Base-by-base conservation (phyloP, 2,113 vertebrate species). In the Myodes glareolus region DNA sequence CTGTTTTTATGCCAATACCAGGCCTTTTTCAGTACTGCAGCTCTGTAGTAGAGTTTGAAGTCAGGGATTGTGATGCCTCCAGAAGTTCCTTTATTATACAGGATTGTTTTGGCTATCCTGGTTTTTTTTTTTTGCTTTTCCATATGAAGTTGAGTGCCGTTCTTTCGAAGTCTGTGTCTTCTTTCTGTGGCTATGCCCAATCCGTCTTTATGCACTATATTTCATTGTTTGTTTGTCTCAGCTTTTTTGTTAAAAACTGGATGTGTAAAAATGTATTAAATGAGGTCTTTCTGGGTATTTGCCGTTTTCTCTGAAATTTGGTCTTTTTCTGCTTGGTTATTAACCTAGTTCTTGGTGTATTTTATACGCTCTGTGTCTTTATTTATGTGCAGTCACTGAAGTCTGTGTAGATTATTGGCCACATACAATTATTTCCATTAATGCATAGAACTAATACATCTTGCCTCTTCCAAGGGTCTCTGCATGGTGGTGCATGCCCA, bases 221-320 rank as follows among this genome's bases (percentile, higher is more conserved):
- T 88, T 77, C 27, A 19, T 80, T 96, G 10, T 47, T 95, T 96
- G 73, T 23, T 19, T 73, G 55, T 78, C 52, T 68, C 8, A 85
- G 63, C 33, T 7, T 87, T 93, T 91, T 86, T 78, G 29, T 84
- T 94, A 47, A 90, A 90, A 92, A 90, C 42, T 76, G 67, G 55
- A 61, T 5, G 55, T 65, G 90, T 92, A 55, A 63, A 52, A 84
- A 45, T 45, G 47, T 39, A 52, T 52, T 90, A 65, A 65, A 33
- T 47, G 76, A 82, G 33, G 6, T 68, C n/a, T 52, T 16, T 91
- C 4, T 29, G 29, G 36, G 42, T 84, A 84, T 65, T 52, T 75
- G 78, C 1, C 80, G 33, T 2, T 72, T 63, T 13, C 19, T 29
- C 50, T 58, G 19, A 52, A 23, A 42, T 67, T 55, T 39, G 36